Evolutionary conservation across 1,140 invertebrate genomes (phyloP).

Genomic region (Oryzaephilus surinamensis): DNA sequence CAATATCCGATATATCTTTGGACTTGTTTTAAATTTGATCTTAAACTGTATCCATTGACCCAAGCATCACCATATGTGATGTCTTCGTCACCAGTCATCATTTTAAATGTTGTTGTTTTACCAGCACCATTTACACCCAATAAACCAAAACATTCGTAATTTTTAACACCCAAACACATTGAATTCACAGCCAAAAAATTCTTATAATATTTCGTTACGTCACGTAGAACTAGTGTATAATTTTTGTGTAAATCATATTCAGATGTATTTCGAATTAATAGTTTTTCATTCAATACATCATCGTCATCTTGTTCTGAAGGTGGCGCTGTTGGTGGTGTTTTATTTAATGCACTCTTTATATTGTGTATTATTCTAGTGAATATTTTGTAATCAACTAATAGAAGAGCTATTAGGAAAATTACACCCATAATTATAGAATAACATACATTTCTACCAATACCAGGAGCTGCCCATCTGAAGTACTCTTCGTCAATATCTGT

Average conservation of each 20-base stretch:
- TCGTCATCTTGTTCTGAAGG: conserved; percentile 21
- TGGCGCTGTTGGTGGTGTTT: conserved; percentile 10
- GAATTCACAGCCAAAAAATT: conserved; percentile 58
- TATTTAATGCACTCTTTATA: conserved; percentile 20
- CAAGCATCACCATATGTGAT: conserved; percentile 31
- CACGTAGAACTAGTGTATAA: conserved; percentile 33
- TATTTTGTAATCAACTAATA: conserved; percentile 37
- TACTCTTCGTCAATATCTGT: conserved; percentile 35
- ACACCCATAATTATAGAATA: conserved; percentile 28
- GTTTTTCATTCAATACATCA: conserved; percentile 36
- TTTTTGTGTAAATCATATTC: conserved; percentile 11
- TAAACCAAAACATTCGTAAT: conserved; percentile 74
- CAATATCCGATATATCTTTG: conserved; percentile 61
- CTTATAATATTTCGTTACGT: conserved; percentile 56
- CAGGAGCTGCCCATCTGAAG: conserved; percentile 39
- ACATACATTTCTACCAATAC: conserved; percentile 34
- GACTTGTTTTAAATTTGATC: conserved; percentile 41
- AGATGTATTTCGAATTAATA: conserved; percentile 27
- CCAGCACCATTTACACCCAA: conserved; percentile 70
- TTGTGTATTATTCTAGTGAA: conserved; percentile 36
- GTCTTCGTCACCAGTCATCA: conserved; percentile 70
- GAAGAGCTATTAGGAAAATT: conserved; percentile 32
- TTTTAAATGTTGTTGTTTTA: conserved; percentile 77
- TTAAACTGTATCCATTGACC: conserved; percentile 37
- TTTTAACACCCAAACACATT: conserved; percentile 48